Evolutionary conservation across 1,140 invertebrate genomes (phyloP), one percentile per base, ranked within the genome.

Genomic region (Trichonephila clavata): DNA sequence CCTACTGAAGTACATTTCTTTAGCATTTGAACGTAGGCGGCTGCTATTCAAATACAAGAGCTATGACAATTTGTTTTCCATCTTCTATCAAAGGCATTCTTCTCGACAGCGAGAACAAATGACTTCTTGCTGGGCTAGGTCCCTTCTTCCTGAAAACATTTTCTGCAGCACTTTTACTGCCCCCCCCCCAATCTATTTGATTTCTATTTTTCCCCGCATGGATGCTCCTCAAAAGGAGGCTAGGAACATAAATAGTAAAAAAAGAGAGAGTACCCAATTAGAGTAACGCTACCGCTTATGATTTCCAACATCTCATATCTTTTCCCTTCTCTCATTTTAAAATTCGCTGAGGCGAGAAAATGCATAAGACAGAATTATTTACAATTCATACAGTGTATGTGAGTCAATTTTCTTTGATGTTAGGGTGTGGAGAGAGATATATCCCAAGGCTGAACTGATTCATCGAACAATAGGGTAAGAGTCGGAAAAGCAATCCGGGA

Each of bases 261-360:
- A 83, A 24, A 7, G 81, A n/a, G 81, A 60, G 27, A 84, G 57
- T 84, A 59, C 50, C 81, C 81, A 84, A 84, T 84, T 84, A 84
- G 21, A n/a, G 21, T 27, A 59, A 20, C 21, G 43, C 18, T 59
- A 57, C 81, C n/a, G 81, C 50, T 84, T 57, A 59, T 84, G 81
- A 77, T 77, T 77, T 60, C 81, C 24, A 27, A 2, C 43, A 84
- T 24, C 71, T 50, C 50, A 84, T 59, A 77, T 77, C 27, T 77
- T 77, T 77, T 5, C 32, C 27, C 18, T 27, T 27, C 43, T n/a
- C 39, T 60, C 27, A 60, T 60, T 84, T 84, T 84, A 60, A 27
- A 84, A 84, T 60, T 84, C 81, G 57, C 16, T 21, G 43, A 60
- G 81, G n/a, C 57, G 50, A 80, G 21, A 27, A 84, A 84, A n/a